Evolutionary conservation across 2,797 vertebrate genomes (phyloP).

Genomic region (Sorex maritimensis): DNA sequence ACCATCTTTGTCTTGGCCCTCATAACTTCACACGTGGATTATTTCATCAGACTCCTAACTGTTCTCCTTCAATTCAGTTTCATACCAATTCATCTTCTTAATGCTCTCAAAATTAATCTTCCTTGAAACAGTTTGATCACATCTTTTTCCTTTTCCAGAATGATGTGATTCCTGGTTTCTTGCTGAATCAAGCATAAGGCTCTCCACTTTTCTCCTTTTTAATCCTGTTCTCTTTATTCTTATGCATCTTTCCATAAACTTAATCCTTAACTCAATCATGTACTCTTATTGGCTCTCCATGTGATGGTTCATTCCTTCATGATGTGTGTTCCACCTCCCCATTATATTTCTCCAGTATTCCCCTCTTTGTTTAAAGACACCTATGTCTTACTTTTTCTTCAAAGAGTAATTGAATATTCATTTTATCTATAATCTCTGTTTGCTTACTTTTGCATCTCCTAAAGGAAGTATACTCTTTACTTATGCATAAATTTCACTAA

Average conservation of each 20-base stretch:
- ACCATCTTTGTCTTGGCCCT: constrained; percentile 70
- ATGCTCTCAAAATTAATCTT: constrained; percentile 81
- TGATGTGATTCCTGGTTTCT: constrained; percentile 38
- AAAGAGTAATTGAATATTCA: background rate
- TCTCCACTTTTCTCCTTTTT: constrained; percentile 34
- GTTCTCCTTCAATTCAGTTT: constrained; percentile 67
- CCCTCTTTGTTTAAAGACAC: background rate
- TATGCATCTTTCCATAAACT: background rate
- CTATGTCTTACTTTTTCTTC: background rate
- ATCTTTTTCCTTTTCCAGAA: constrained; percentile 62
- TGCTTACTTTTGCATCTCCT: background rate
- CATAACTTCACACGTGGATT: constrained; percentile 77
- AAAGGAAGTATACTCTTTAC: background rate
- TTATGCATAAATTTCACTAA: constrained; percentile 11
- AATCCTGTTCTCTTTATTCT: constrained; percentile 12
- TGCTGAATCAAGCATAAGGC: constrained; percentile 35
- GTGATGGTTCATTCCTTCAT: background rate
- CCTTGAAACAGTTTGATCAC: constrained; percentile 73
- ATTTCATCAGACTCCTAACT: constrained; percentile 70
- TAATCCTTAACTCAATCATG: background rate
- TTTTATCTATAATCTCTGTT: background rate
- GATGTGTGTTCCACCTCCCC: background rate
- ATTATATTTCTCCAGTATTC: background rate
- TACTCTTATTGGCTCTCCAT: background rate
- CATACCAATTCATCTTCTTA: constrained; percentile 72